phyloP scores from a whole-genome alignment of 2,113 vertebrate species.

The Rhodinocichla rosea region DNA sequence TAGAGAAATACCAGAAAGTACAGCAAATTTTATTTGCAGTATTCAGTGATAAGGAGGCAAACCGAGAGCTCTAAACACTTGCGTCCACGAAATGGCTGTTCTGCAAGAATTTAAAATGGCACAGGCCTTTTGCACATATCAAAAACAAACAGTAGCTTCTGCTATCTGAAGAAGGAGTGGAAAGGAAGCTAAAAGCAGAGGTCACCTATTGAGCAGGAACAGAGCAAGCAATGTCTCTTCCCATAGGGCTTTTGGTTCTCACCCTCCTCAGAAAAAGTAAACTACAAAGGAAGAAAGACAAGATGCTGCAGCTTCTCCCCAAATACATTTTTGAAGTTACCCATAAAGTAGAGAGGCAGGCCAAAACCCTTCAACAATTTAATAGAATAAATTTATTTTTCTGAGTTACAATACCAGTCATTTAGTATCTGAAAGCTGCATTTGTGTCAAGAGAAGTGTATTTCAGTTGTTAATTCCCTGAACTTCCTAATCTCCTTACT shows the following conservation, averaged over 20 bases:
- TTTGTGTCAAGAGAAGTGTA: not conserved
- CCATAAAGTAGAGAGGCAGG: not conserved
- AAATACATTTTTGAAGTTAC: not conserved
- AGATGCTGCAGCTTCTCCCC: not conserved
- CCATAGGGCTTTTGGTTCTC: not conserved
- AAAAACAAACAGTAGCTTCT: conserved; percentile 25
- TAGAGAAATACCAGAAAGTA: not conserved
- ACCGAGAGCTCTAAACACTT: not conserved
- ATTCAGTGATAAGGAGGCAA: not conserved
- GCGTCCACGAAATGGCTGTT: conserved; percentile 24
- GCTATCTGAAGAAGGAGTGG: not conserved
- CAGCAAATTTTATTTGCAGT: not conserved
- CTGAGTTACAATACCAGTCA: not conserved
- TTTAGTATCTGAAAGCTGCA: not conserved
- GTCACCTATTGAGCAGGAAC: not conserved
- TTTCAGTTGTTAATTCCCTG: conserved; percentile 20
- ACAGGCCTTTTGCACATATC: not conserved
- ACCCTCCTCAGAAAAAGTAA: not conserved
- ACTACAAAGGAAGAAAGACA: not conserved
- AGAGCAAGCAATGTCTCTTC: not conserved
- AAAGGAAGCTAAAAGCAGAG: conserved; percentile 37
- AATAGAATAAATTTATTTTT: not conserved
- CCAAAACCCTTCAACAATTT: not conserved
- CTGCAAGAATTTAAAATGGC: conserved; percentile 50
- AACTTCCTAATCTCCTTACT: conserved; percentile 43